These are phyloP conservation scores for Linnaemya tessellans DNA, from an alignment of 2,888 invertebrate species.

Conservation along the genomic window DNA sequence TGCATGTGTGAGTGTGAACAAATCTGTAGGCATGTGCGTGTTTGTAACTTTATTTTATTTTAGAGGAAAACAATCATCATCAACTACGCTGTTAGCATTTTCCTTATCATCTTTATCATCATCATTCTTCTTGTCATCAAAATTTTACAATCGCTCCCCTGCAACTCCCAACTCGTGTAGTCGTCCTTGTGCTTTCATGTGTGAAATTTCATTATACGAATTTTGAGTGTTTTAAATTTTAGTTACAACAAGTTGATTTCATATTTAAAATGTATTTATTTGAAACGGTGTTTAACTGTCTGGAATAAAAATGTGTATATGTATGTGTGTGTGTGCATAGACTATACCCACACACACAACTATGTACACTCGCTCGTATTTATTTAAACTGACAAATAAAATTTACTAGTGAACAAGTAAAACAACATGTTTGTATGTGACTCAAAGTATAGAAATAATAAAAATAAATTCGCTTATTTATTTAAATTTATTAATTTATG, in stretches of 20 bases:
- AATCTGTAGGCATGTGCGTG: constrained; percentile 18
- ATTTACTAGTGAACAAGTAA: constrained; percentile 31
- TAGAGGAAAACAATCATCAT: constrained; percentile 62
- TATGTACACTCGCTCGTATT: background rate
- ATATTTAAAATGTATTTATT: constrained; percentile 51
- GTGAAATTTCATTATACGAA: constrained; percentile 49
- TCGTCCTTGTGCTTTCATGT: constrained; percentile 41
- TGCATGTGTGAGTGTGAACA: constrained; percentile 21
- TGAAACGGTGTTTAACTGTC: constrained; percentile 69
- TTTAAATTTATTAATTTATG: constrained; percentile 55
- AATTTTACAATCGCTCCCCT: constrained; percentile 17
- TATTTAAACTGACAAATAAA: constrained; percentile 22
- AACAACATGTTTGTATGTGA: background rate
- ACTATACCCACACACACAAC: background rate
- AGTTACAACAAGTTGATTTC: constrained; percentile 51
- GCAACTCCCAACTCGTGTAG: background rate
- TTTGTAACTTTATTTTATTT: constrained; percentile 59
- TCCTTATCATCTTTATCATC: constrained; percentile 44
- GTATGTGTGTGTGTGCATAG: background rate
- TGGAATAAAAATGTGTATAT: constrained; percentile 65
- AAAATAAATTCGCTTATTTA: constrained; percentile 46
- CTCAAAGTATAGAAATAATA: constrained; percentile 24
- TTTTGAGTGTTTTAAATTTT: constrained; percentile 40
- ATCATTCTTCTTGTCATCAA: constrained; percentile 45
- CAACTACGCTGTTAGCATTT: constrained; percentile 30